Percentiles rank a stretch among this genome's conserved stretches.
These are phyloP conservation scores for Xiphophorus hellerii DNA, from an alignment of 2,113 vertebrate genomes.

Conservation along the genomic window DNA sequence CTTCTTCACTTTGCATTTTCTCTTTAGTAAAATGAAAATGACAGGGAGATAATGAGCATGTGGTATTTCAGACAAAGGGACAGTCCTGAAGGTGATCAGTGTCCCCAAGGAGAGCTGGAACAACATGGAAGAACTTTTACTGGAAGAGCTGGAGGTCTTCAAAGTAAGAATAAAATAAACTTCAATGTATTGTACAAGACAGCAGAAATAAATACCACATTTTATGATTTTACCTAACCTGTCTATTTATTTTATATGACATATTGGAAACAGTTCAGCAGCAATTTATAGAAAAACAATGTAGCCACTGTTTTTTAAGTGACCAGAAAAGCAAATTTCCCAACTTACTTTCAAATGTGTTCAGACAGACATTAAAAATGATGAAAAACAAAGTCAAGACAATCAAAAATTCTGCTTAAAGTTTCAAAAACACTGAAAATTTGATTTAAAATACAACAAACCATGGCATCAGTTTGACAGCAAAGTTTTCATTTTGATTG, in stretches of 20 bases:
- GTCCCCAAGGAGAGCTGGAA: slow-evolving; percentile 89
- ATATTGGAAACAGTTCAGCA: no score
- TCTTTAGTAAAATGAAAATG: background rate
- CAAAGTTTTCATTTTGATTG: no score
- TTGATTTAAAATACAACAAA: no score
- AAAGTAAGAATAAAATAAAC: slow-evolving; percentile 80
- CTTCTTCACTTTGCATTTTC: background rate
- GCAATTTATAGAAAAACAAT: no score
- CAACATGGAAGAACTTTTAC: slow-evolving; percentile 88
- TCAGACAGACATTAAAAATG: background rate
- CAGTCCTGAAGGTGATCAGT: slow-evolving; percentile 93
- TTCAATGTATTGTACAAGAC: background rate
- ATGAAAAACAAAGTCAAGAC: background rate
- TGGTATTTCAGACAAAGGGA: slow-evolving; percentile 85
- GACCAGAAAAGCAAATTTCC: background rate
- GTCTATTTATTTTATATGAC: background rate
- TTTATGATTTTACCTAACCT: background rate
- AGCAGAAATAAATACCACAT: background rate
- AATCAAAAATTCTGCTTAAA: background rate
- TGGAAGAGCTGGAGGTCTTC: slow-evolving; percentile 95
- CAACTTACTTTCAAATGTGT: background rate
- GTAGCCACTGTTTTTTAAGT: no score
- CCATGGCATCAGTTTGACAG: no score
- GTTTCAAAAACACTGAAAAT: background rate
- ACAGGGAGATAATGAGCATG: accelerated